A percentile compares a stretch with the other conserved stretches of the same genome.
Conservation (phyloP, 2,797 vertebrate genomes). For the Darevskia nairensis region DNA sequence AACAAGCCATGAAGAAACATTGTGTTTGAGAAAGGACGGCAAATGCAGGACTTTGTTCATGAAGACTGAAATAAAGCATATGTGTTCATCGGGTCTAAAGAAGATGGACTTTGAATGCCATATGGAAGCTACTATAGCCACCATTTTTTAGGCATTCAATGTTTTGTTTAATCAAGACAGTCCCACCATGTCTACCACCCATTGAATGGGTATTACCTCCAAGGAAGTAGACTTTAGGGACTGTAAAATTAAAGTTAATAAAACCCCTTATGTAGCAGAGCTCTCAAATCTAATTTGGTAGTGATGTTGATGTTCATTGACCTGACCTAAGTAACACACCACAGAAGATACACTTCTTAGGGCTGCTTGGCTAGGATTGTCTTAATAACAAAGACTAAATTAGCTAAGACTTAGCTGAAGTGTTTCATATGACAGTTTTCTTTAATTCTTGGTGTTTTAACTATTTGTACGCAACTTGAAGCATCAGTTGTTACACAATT, state of each 20-base stretch:
- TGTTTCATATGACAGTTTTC: too few species aligned
- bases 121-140: background rate
- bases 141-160: background rate
- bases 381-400: too few species aligned
- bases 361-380: background rate
- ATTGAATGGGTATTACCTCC: background rate
- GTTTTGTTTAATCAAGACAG: background rate
- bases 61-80: conserved; percentile 12
- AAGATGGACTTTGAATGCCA: background rate
- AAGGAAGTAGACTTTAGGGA: background rate
- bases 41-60: background rate
- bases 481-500: background rate
- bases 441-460: background rate
- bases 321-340: too few species aligned
- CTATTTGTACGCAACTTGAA: background rate
- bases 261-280: background rate
- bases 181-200: background rate
- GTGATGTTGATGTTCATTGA: background rate
- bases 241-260: background rate
- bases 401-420: background rate
- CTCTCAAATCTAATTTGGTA: conserved; percentile 32
- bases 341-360: too few species aligned
- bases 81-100: background rate
- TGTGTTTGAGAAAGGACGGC: conserved; percentile 31
- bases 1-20: conserved; percentile 67